phyloP scores from a whole-genome alignment of 2,113 vertebrate genomes.

The Pteronura brasiliensis region DNA sequence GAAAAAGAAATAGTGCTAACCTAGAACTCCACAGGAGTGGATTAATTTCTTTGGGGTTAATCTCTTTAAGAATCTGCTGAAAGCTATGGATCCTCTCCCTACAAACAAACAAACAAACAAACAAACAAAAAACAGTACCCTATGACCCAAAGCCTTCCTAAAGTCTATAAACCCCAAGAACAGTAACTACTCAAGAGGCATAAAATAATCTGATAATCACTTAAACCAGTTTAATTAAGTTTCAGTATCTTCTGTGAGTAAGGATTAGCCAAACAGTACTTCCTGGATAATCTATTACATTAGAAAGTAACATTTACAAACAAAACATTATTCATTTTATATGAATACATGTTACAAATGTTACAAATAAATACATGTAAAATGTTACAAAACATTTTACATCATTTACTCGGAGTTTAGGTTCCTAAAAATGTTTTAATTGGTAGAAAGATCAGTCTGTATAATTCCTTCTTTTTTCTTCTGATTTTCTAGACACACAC shows the following conservation, averaged over 20 bases:
- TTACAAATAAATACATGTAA: neutral
- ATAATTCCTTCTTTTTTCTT: neutral
- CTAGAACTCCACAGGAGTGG: neutral
- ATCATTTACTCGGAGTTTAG: neutral
- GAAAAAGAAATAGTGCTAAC: neutral
- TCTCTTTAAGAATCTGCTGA: neutral
- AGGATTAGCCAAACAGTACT: neutral
- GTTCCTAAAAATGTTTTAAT: constrained; percentile 7
- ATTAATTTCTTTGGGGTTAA: neutral
- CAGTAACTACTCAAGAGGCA: neutral
- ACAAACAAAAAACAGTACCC: neutral
- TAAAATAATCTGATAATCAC: neutral
- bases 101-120: neutral
- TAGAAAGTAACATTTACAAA: constrained; percentile 3
- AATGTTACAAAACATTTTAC: neutral
- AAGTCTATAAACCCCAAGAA: neutral
- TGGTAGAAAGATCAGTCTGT: neutral
- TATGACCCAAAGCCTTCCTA: neutral
- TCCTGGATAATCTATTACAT: constrained; percentile 5
- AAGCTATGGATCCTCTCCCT: neutral
- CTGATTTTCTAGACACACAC: neutral
- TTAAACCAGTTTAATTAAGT: constrained; percentile 1
- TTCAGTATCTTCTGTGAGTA: neutral
- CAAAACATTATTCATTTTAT: neutral
- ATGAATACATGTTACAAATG: neutral